Base-by-base conservation (phyloP, 2,113 vertebrate species). In the Rana temporaria region DNA sequence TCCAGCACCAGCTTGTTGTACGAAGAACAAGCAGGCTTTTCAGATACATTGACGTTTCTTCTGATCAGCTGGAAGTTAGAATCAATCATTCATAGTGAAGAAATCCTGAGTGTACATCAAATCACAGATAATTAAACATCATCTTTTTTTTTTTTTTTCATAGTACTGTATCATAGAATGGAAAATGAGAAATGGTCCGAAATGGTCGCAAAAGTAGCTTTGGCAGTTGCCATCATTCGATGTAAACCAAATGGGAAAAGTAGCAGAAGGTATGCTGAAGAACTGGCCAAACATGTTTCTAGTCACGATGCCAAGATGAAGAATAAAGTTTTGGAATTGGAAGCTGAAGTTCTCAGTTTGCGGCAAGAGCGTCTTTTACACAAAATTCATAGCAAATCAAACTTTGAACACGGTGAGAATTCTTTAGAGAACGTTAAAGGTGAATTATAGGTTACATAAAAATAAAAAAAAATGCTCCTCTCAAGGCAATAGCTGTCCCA, bases 161-260 rank as follows among this genome's bases (percentile, higher is more conserved):
- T 30, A 74, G 34, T 53, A 30, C 18, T 12, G n/a, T 38, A 5
- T 1, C 11, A n/a, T 18, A 75, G 67, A 77, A 65, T 84, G 87
- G 88, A 90, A 86, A n/a, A 82, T 72, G 84, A 90, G 56, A 42
- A 59, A 3, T 94, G 91, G 86, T 87, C 89, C 73, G 75, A 92
- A 74, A 90, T 84, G 85, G 92, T 90, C 9, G 92, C 90, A 85
- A 92, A 91, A 85, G 26, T 96, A 18, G 95, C 95, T 1, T n/a
- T 95, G 83, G 96, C 96, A 0, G 86, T 96, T 88, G 95, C 94
- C 2, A 85, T 98, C 75, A 96, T 98, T 75, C 94, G 70, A 83
- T 92, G 85, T 80, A 94, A 87, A 66, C 96, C 97, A 4, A 53
- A 89, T 19, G 93, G 90, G 9, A 89, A 83, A 89, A 96, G 88